Evolutionary conservation across 2,888 invertebrate genomes (phyloP), one percentile per base, ranked within the genome.

Genomic region (Andrena minutula): DNA sequence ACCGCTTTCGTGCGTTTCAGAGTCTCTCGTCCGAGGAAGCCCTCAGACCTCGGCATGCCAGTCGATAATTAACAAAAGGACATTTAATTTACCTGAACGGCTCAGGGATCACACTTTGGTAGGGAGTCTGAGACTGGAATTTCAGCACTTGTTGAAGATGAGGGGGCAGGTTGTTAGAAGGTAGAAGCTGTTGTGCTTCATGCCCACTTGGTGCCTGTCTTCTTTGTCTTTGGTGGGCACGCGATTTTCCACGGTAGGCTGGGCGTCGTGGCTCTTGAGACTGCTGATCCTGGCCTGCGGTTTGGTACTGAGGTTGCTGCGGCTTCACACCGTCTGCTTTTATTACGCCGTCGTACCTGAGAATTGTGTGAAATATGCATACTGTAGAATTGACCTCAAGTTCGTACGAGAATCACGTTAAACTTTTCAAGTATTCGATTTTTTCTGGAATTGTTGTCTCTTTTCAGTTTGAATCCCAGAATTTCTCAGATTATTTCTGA

Each of bases 111-210:
- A 89, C 89, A 76, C 93, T 93, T 70, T 92, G 72, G 78, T 93
- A 93, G 8, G 93, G 94, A 75, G 92, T 93, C 75, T 93, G 92
- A 20, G 91, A 90, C 72, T 94, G 94, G 77, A 89, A 93, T 60
- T 93, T 90, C 23, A 94, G 89, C 65, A 93, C 35, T 79, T 93
- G 91, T 47, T 91, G 88, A 26, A 94, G 86, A 3, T 87, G 79
- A 3, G 88, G 23, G 0, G 94, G 94, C 60, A 93, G 64, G 77
- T 91, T 41, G 41, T 16, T 41, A 16, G 41, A 41, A 41, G 41
- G 41, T 41, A 41, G 41, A 41, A 92, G 0, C 88, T 78, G 2
- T 91, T 91, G 72, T 94, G 93, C 0, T 90, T 89, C 32, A 90
- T 90, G n/a, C 84, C 88, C 75, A 35, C 92, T 93, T 8, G 63